Conservation (phyloP, 2,113 vertebrate genomes). For the Labeo rohita region DNA sequence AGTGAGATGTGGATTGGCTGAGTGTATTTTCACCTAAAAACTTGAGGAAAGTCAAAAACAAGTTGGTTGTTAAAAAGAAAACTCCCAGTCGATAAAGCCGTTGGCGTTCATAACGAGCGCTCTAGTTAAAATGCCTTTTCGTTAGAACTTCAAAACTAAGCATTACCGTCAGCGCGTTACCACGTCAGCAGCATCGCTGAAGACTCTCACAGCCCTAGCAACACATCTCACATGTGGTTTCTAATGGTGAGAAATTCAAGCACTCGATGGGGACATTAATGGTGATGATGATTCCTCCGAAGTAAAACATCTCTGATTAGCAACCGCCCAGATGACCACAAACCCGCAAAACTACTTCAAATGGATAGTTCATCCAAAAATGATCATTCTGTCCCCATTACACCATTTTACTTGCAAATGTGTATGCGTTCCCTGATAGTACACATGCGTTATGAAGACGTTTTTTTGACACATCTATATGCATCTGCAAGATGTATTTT, state of each 20-base stretch:
- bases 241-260: constrained; percentile 63
- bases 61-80: background rate
- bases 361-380: background rate
- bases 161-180: constrained; percentile 9
- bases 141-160: constrained; percentile 38
- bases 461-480: no score
- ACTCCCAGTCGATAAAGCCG: background rate
- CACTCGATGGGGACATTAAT: background rate
- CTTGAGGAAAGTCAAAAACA: background rate
- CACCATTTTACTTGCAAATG: background rate
- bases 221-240: constrained; percentile 62
- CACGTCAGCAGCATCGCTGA: background rate
- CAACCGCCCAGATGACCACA: background rate
- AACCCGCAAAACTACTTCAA: background rate
- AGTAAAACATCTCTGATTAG: constrained; percentile 19
- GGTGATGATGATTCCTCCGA: constrained; percentile 22
- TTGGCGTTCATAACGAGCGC: background rate
- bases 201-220: constrained; percentile 57
- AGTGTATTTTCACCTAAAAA: background rate
- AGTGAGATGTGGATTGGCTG: background rate
- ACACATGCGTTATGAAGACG: no score
- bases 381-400: background rate
- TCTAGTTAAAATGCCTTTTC: constrained; percentile 47
- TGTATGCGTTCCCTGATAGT: no score
- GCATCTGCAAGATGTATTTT: no score